Evolutionary conservation across 2,888 invertebrate genomes (phyloP).

Genomic region (Trilocha varians): DNA sequence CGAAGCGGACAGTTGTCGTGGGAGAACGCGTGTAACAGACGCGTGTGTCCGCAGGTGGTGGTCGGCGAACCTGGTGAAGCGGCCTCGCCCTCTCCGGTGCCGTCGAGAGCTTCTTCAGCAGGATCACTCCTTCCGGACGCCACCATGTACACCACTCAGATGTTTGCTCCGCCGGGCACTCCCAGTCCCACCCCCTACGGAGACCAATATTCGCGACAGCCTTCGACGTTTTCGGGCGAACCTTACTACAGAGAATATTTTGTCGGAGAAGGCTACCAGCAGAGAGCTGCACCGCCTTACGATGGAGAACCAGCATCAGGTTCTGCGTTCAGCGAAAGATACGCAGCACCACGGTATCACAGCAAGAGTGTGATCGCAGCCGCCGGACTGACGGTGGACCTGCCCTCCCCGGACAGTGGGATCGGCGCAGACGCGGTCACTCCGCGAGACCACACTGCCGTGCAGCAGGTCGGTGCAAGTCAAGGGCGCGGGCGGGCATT

Average conservation of each 20-base stretch:
- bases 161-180: conserved; percentile 79
- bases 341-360: conserved; percentile 80
- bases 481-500: conserved; percentile 62
- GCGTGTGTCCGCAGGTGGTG: conserved; percentile 75
- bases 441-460: conserved; percentile 89
- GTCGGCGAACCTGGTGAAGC: conserved; percentile 74
- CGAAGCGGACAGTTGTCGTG: conserved; percentile 73
- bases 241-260: conserved; percentile 89
- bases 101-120: conserved; percentile 74
- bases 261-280: conserved; percentile 75
- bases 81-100: conserved; percentile 76
- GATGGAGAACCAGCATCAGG: conserved; percentile 74
- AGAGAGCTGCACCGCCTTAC: conserved; percentile 73
- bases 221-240: conserved; percentile 78
- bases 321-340: conserved; percentile 79
- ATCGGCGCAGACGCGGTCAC: conserved; percentile 96
- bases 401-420: conserved; percentile 96
- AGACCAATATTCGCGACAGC: conserved; percentile 64
- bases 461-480: conserved; percentile 85
- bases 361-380: conserved; percentile 82
- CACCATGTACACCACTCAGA: conserved; percentile 79
- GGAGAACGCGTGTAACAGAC: conserved; percentile 78
- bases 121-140: conserved; percentile 76
- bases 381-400: conserved; percentile 90
- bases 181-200: conserved; percentile 77